These are phyloP conservation scores for Willowsia nigromaculata DNA, from an alignment of 2,888 invertebrate species.

Conservation along the genomic window DNA sequence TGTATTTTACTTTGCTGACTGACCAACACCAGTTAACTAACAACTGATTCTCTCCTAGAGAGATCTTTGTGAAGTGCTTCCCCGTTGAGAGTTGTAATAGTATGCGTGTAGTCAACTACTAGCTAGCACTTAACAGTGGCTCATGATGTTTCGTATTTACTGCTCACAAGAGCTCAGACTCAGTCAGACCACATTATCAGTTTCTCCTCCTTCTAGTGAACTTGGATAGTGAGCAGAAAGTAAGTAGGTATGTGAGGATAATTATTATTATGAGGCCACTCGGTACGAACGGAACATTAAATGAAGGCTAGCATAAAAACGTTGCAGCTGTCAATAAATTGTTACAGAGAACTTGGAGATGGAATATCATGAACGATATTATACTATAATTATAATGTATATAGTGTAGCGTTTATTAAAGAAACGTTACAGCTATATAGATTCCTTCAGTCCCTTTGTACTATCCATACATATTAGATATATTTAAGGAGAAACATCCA, in stretches of 20 bases:
- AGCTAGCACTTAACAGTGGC: neutral
- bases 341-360: neutral
- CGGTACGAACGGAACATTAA: neutral
- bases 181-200: too few species aligned
- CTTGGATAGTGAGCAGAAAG: neutral
- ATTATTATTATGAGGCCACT: constrained; percentile 41
- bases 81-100: constrained; percentile 54
- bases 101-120: neutral
- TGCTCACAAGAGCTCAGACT: neutral
- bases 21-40: neutral
- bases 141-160: neutral
- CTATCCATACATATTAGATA: neutral
- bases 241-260: neutral
- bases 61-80: constrained; percentile 48
- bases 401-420: too few species aligned
- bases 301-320: constrained; percentile 28
- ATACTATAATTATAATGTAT: too few species aligned
- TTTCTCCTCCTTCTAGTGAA: neutral
- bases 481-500: neutral
- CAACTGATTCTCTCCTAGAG: constrained; percentile 1
- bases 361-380: neutral
- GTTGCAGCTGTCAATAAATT: constrained; percentile 64
- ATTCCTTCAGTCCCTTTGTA: neutral
- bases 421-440: too few species aligned
- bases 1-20: too few species aligned